Conservation (phyloP, 2,113 vertebrate species). For the Labeo rohita region DNA sequence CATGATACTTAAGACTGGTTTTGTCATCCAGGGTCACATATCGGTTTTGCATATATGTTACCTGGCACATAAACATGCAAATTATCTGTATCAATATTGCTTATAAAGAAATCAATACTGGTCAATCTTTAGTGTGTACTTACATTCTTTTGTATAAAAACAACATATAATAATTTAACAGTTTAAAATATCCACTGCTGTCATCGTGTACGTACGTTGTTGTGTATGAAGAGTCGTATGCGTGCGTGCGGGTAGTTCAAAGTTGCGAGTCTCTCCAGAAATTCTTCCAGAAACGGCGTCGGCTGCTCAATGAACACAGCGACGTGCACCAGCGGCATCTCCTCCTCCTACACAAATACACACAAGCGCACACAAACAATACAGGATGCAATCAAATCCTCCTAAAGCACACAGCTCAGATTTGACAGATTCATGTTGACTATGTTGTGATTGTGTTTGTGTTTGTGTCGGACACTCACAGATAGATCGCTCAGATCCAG, state of each 20-base stretch:
- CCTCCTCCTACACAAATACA: slow-evolving; percentile 62
- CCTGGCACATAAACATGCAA: too few relatives aligned
- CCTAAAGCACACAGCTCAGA: not conserved
- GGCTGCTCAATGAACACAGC: slow-evolving; percentile 80
- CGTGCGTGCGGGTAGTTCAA: slow-evolving; percentile 74
- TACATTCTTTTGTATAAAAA: not conserved
- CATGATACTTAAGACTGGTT: too few relatives aligned
- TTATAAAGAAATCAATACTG: too few relatives aligned
- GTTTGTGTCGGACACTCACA: slow-evolving; percentile 62
- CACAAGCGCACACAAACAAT: not conserved
- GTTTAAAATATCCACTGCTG: not conserved
- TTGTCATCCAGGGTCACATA: too few relatives aligned
- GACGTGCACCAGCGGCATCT: slow-evolving; percentile 74
- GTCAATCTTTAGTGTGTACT: not conserved
- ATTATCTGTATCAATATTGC: too few relatives aligned
- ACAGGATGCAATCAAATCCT: not conserved
- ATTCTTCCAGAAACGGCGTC: slow-evolving; percentile 78
- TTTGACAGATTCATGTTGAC: not conserved
- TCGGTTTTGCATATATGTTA: too few relatives aligned
- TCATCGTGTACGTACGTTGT: slow-evolving; percentile 65
- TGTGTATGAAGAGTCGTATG: slow-evolving; percentile 78
- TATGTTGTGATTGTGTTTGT: not conserved
- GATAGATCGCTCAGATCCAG: slow-evolving; percentile 66
- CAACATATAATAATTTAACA: not conserved
- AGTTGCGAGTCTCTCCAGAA: slow-evolving; percentile 74